phyloP scores from a whole-genome alignment of 1,140 invertebrate genomes.

The Procambarus virginalis region DNA sequence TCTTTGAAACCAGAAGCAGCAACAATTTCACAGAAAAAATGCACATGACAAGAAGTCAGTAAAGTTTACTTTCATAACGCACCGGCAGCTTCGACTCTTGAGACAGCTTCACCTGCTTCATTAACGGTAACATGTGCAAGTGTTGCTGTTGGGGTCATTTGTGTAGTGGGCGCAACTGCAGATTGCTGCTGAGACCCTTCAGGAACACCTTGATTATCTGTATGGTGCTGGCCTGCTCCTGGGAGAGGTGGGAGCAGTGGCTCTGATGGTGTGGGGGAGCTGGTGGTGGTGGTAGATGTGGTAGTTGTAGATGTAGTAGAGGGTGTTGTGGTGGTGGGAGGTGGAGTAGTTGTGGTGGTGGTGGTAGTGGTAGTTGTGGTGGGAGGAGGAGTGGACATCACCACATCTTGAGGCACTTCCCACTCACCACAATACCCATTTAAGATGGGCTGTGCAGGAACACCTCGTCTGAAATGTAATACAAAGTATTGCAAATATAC shows the following conservation, averaged over 20 bases:
- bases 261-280: not conserved
- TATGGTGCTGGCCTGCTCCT: conserved; percentile 1
- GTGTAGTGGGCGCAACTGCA: not conserved
- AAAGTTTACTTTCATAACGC: too few relatives aligned
- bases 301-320: conserved; percentile 9
- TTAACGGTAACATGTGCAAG: not conserved
- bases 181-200: not conserved
- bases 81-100: not conserved
- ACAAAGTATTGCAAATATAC: not conserved
- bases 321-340: conserved; percentile 32
- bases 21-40: not conserved
- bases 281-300: conserved; percentile 2
- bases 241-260: not conserved
- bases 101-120: not conserved
- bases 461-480: conserved; percentile 29
- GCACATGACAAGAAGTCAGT: not conserved
- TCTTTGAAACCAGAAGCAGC: not conserved
- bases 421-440: conserved; percentile 58
- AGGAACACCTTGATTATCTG: not conserved
- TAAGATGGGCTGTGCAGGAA: conserved; percentile 53
- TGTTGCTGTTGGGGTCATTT: not conserved
- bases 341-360: conserved; percentile 25
- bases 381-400: conserved; percentile 47
- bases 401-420: conserved; percentile 40
- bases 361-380: conserved; percentile 51